Conservation (phyloP, 2,797 vertebrate species). For the Onychomys torridus region DNA sequence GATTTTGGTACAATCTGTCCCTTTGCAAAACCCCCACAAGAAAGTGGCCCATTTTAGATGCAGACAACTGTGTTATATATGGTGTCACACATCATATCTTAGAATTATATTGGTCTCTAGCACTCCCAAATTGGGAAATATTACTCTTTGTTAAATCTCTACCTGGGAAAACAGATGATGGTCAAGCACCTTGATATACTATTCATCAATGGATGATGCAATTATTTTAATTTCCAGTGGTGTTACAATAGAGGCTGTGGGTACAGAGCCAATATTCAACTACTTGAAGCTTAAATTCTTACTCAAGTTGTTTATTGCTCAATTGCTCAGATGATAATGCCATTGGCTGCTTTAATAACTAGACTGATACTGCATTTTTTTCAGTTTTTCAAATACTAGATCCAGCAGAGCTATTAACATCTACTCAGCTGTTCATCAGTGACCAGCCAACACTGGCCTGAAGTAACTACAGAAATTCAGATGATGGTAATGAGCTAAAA, state of each 20-base stretch:
- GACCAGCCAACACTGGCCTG: not conserved
- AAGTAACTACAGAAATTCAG: not conserved
- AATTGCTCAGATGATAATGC: constrained; percentile 33
- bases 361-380: not conserved
- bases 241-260: not conserved
- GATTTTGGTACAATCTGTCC: constrained; percentile 10
- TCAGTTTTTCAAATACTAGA: not conserved
- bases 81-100: not conserved
- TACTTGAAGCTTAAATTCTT: constrained; percentile 44
- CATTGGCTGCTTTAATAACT: not conserved
- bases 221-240: not conserved
- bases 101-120: not conserved
- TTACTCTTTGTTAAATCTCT: not conserved
- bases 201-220: not conserved
- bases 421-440: not conserved
- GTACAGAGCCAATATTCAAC: constrained; percentile 22
- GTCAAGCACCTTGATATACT: not conserved
- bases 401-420: constrained; percentile 23
- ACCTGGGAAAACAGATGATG: not conserved
- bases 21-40: constrained; percentile 15
- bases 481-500: not conserved
- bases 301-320: constrained; percentile 27
- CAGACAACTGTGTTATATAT: not conserved
- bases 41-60: not conserved
- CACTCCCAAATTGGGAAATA: not conserved